Base-by-base conservation (phyloP, 2,888 invertebrate genomes). In the Eubasilissa splendida region DNA sequence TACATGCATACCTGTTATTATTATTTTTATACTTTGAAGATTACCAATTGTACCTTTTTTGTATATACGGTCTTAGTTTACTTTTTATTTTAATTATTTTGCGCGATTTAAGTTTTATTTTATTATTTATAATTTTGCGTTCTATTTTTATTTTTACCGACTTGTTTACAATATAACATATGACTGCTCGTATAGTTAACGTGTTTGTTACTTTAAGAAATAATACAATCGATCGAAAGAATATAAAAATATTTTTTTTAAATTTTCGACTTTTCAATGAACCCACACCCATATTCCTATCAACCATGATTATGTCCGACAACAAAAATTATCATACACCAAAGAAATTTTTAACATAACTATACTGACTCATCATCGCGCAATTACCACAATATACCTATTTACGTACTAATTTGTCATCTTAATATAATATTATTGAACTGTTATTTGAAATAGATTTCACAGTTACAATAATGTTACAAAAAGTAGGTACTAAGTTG, bases 1-100 rank as follows among this genome's bases (percentile, higher is more conserved):
- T 84, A 84, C 84, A 81, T 63, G 80, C 63, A 81, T 84, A 84
- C 84, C 84, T 84, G 84, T 82, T 63, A 77, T 78, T 76, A 66
- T 50, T 82, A 63, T 77, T 58, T 42, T 79, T 74, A 81, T 82
- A 71, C 56, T 80, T 78, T 74, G 70, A 76, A 50, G 75, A 80
- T 80, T 80, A 83, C 79, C 80, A 80, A 78, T 78, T 60, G 59
- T 80, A 76, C 75, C 76, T 76, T 83, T 42, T 81, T 77, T 83
- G 82, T 83, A 83, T 74, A 82, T 83, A 82, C 78, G 76, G 76
- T 80, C 78, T 82, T 77, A 77, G 78, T 80, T 78, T 77, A 75
- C 71, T 80, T 82, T 80, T 82, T 65, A 63, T 77, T 75, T 74
- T 59, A 31, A 76, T 79, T 76, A 74, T 70, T 42, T 58, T 81